Conservation (phyloP, 2,797 vertebrate genomes). For the Mareca penelope region DNA sequence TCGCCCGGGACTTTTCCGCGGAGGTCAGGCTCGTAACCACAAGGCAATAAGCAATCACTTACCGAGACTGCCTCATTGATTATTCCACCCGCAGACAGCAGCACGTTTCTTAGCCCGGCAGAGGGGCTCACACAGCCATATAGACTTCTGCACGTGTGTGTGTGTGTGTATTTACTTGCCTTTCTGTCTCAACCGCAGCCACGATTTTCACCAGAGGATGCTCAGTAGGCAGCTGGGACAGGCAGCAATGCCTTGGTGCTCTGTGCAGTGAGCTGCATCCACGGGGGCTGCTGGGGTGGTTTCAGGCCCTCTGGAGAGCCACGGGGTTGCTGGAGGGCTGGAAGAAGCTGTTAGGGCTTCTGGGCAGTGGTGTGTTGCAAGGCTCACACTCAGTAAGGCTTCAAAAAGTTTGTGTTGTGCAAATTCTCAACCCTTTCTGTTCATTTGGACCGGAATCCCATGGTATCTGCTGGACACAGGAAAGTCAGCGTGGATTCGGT, state of each 20-base stretch:
- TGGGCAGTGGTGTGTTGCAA: neutral
- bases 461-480: neutral
- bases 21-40: neutral
- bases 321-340: neutral
- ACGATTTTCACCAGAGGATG: neutral
- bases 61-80: neutral
- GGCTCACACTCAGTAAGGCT: neutral
- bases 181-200: neutral
- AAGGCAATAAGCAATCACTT: neutral
- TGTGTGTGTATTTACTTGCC: rapidly evolving
- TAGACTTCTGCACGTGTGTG: rapidly evolving
- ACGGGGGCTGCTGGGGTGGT: neutral
- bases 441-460: neutral
- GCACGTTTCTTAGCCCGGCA: neutral
- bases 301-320: neutral
- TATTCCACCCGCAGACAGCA: neutral
- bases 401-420: neutral
- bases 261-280: neutral
- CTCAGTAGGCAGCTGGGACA: neutral
- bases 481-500: neutral
- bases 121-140: rapidly evolving
- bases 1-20: neutral
- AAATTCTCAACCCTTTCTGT: neutral
- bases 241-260: rapidly evolving
- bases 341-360: neutral